Percentiles rank a stretch among this genome's conserved stretches.
Conservation (phyloP, 2,113 vertebrate species). For the Rafetus swinhoei region DNA sequence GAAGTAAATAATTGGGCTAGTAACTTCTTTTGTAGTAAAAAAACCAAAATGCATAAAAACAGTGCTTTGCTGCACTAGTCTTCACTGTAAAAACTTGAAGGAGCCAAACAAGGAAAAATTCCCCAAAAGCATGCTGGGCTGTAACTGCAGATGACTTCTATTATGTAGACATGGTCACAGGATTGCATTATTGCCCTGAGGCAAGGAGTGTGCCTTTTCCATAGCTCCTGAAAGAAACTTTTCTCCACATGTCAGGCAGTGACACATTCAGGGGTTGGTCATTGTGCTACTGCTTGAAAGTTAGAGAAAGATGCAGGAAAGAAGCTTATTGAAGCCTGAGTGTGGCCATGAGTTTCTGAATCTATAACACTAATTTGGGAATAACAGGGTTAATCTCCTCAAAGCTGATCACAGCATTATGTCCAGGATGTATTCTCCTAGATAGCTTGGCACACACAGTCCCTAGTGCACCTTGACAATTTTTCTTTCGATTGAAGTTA, state of each 20-base stretch:
- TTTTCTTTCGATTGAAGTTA: slow-evolving; percentile 4
- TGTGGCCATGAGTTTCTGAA: neutral
- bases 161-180: slow-evolving; percentile 47
- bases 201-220: slow-evolving; percentile 61
- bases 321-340: neutral
- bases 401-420: slow-evolving; percentile 3
- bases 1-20: neutral
- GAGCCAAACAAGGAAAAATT: slow-evolving; percentile 31
- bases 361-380: neutral
- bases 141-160: slow-evolving; percentile 65
- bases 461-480: neutral
- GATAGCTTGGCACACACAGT: neutral
- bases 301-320: slow-evolving; percentile 11
- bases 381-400: slow-evolving; percentile 38
- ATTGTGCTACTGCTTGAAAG: neutral
- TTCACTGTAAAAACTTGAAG: slow-evolving; percentile 37
- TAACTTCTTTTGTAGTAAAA: slow-evolving; percentile 39
- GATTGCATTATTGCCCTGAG: slow-evolving; percentile 43
- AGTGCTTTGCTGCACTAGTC: slow-evolving; percentile 21
- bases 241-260: slow-evolving; percentile 46
- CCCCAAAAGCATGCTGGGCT: slow-evolving; percentile 49
- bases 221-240: slow-evolving; percentile 65
- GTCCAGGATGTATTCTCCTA: neutral
- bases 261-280: slow-evolving; percentile 42
- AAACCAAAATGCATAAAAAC: neutral